Percentiles rank a stretch among this genome's conserved stretches.
Conservation (phyloP, 2,888 invertebrate genomes). For the Camptogramma bilineatum region DNA sequence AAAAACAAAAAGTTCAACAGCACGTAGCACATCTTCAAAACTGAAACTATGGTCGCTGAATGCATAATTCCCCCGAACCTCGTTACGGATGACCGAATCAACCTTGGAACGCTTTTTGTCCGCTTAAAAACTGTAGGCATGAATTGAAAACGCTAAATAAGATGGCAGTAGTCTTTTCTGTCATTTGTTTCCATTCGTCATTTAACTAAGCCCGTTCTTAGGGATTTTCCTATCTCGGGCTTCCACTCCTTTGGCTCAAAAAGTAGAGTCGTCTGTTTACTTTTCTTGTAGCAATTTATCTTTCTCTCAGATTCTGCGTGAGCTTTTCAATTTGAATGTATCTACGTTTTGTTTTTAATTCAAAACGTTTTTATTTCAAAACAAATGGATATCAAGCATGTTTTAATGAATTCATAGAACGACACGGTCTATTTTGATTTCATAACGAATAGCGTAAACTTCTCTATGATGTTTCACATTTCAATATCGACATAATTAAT, state of each 20-base stretch:
- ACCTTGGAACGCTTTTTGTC: neutral
- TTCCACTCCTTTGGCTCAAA: neutral
- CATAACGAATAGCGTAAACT: constrained; percentile 11
- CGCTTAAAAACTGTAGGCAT: neutral
- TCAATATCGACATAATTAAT: constrained; percentile 9
- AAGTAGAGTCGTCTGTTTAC: neutral
- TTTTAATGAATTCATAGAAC: constrained; percentile 11
- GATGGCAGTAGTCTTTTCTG: neutral
- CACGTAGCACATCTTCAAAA: constrained; percentile 14
- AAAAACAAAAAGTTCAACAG: constrained; percentile 6
- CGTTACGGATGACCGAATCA: neutral
- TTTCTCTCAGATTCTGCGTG: neutral
- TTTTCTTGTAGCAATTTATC: neutral
- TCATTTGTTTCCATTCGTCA: neutral
- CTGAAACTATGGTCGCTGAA: neutral
- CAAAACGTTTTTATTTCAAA: neutral
- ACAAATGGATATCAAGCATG: neutral
- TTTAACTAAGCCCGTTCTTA: neutral
- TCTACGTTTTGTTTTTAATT: constrained; percentile 2
- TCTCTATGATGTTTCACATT: constrained; percentile 18
- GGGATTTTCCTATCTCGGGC: neutral
- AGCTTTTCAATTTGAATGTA: neutral
- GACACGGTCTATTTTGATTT: neutral
- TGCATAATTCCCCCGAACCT: neutral
- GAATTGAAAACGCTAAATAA: neutral